Evolutionary conservation across 2,797 vertebrate species (phyloP).

Genomic region (Bradypodion pumilum): DNA sequence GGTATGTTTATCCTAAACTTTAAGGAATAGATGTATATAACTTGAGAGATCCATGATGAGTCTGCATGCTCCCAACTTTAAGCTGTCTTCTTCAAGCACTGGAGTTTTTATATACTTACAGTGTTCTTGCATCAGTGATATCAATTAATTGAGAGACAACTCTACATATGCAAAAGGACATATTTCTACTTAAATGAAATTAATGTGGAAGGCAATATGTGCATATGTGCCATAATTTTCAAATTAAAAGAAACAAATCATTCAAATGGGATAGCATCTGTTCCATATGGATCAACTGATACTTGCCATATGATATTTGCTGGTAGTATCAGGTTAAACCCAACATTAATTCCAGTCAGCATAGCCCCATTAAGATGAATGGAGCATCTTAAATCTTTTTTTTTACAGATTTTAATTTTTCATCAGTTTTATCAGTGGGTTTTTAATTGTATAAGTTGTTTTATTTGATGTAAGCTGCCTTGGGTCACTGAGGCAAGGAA

Average conservation of each 20-base stretch:
- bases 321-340: too few relatives aligned
- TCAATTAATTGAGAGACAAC: neutral
- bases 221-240: neutral
- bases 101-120: neutral
- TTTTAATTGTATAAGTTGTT: too few relatives aligned
- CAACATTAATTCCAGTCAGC: too few relatives aligned
- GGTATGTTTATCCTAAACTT: neutral
- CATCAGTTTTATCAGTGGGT: too few relatives aligned
- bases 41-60: neutral
- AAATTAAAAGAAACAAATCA: neutral
- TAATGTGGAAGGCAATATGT: neutral
- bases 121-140: neutral
- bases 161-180: too few relatives aligned
- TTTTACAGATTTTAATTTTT: too few relatives aligned
- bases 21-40: conserved; percentile 15
- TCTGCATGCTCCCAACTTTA: neutral
- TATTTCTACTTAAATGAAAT: neutral
- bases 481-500: too few relatives aligned
- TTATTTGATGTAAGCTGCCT: too few relatives aligned
- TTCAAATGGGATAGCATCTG: neutral
- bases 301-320: too few relatives aligned
- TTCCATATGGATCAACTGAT: too few relatives aligned
- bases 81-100: neutral
- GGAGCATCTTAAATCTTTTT: neutral
- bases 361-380: neutral